These are phyloP conservation scores for Troilus luridus DNA, from an alignment of 2,888 invertebrate species.

Conservation along the genomic window DNA sequence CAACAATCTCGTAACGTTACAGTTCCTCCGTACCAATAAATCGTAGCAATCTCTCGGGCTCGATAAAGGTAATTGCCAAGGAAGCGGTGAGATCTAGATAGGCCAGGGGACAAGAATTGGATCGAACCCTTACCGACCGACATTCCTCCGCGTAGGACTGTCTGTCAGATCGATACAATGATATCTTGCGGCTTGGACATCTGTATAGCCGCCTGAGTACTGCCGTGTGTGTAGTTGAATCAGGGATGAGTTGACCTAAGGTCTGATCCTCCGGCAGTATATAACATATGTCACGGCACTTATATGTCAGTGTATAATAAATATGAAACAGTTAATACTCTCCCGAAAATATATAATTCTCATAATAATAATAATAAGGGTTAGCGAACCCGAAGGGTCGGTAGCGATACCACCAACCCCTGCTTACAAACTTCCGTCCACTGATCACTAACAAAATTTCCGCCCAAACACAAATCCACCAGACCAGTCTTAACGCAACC, in stretches of 20 bases:
- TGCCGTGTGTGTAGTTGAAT: background rate
- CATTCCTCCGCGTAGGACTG: background rate
- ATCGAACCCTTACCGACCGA: background rate
- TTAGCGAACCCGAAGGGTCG: too few relatives aligned
- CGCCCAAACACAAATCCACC: too few relatives aligned
- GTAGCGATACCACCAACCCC: too few relatives aligned
- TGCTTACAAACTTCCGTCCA: too few relatives aligned
- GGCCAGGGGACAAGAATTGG: background rate
- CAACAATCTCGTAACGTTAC: background rate
- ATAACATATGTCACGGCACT: background rate
- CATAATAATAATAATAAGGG: too few relatives aligned
- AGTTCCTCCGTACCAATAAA: background rate
- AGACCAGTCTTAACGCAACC: too few relatives aligned
- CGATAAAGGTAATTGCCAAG: background rate
- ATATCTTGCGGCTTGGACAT: slow-evolving; percentile 15
- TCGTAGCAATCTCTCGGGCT: background rate
- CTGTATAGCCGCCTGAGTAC: background rate
- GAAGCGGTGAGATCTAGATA: background rate
- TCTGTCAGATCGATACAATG: slow-evolving; percentile 33
- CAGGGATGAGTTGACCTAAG: slow-evolving; percentile 6
- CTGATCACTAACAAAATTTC: too few relatives aligned
- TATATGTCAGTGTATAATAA: background rate
- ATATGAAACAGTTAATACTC: background rate
- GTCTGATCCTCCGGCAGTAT: background rate
- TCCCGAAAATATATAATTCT: too few relatives aligned